These are phyloP conservation scores for Acrocephalus scirpaceus DNA, from an alignment of 2,797 vertebrate species.

Conservation along the genomic window DNA sequence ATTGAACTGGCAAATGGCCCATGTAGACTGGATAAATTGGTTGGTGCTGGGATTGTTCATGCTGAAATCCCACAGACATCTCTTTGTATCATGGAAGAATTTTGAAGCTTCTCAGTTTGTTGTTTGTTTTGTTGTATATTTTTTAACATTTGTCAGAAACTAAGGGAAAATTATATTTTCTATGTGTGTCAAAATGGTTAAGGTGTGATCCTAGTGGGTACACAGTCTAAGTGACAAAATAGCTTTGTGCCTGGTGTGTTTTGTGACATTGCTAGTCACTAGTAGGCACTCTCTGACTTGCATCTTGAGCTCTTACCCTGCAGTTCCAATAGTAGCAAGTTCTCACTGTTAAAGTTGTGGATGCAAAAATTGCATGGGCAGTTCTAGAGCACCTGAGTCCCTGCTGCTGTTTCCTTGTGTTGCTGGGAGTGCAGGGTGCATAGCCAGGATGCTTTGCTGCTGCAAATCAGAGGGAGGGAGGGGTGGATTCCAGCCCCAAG, in stretches of 20 bases:
- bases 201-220: not conserved
- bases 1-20: slow-evolving; percentile 5
- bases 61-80: not conserved
- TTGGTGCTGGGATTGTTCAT: slow-evolving; percentile 2
- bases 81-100: not conserved
- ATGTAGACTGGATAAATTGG: not conserved
- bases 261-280: not conserved
- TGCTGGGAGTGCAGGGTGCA: not conserved
- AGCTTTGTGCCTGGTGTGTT: not conserved
- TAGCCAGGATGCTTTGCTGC: not conserved
- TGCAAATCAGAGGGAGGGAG: not conserved
- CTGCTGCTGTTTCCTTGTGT: rapidly evolving
- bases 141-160: not conserved
- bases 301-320: not conserved
- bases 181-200: not conserved
- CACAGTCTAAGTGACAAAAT: not conserved
- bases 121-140: not conserved
- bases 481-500: not conserved
- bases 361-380: not conserved
- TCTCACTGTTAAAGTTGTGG: not conserved
- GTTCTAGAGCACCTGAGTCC: not conserved
- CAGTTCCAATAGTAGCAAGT: not conserved
- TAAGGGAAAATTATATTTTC: not conserved
- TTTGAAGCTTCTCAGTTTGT: not conserved
- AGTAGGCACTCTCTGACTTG: not conserved